phyloP scores from a whole-genome alignment of 2,113 vertebrate genomes.

The Columbina picui region DNA sequence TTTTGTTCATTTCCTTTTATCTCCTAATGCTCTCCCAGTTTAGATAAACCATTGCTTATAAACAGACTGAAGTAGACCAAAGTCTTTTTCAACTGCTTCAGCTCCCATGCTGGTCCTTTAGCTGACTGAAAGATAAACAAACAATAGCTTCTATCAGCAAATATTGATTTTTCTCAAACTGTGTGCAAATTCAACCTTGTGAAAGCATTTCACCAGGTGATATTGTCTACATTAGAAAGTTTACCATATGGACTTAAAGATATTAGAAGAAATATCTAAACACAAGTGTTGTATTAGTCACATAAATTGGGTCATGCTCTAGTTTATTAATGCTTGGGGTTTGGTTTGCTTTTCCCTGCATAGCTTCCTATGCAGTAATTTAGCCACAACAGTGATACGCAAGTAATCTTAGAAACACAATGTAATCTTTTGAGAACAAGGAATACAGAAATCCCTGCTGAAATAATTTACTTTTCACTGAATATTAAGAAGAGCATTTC shows the following conservation, averaged over 20 bases:
- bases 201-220: neutral
- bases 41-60: neutral
- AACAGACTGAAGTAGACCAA: neutral
- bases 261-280: neutral
- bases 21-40: neutral
- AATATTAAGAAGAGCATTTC: neutral
- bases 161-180: neutral
- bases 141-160: conserved; percentile 12
- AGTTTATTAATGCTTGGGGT: neutral
- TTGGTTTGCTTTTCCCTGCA: neutral
- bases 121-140: neutral
- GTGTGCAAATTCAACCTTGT: neutral
- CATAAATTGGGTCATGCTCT: neutral
- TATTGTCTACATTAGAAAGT: neutral
- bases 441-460: neutral
- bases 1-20: neutral
- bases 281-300: neutral
- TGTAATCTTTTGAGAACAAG: neutral
- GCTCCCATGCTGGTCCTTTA: neutral
- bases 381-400: neutral
- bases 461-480: conserved; percentile 12
- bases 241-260: neutral
- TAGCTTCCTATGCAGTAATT: neutral
- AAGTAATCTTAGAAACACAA: neutral
- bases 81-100: neutral